A percentile compares a stretch with the other conserved stretches of the same genome.
phyloP scores from a whole-genome alignment of 1,140 invertebrate species.

The Nasonia longicornis region DNA sequence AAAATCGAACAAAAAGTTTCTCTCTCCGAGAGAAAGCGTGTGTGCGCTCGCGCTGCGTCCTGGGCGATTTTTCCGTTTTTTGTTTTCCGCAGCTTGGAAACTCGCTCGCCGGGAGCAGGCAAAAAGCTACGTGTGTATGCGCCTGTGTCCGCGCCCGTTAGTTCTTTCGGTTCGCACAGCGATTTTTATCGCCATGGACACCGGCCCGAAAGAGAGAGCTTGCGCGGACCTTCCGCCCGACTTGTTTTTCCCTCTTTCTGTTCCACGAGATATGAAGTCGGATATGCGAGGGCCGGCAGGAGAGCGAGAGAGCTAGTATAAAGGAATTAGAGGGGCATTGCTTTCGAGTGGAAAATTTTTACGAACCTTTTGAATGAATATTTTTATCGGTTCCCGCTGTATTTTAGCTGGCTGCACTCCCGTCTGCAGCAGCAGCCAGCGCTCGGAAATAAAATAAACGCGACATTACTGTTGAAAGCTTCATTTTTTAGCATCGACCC shows the following conservation, averaged over 20 bases:
- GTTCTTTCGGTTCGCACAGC: constrained; percentile 9
- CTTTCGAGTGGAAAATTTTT: constrained; percentile 10
- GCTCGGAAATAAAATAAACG: no score
- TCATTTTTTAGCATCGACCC: no score
- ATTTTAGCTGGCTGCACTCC: no score
- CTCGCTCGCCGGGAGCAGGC: background rate
- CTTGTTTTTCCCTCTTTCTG: constrained; percentile 23
- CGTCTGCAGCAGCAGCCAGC: no score
- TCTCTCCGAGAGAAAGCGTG: background rate
- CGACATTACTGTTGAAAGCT: no score
- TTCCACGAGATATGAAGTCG: constrained; percentile 17
- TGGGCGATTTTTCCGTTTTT: constrained; percentile 23
- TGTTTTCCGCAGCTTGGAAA: constrained; percentile 27
- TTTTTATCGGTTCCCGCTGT: background rate
- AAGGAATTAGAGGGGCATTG: constrained; percentile 6
- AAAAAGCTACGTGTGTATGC: constrained; percentile 12
- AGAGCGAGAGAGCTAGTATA: background rate
- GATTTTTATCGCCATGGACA: constrained; percentile 26
- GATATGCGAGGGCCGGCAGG: background rate
- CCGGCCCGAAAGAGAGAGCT: background rate
- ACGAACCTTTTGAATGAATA: constrained; percentile 26
- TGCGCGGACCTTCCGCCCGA: background rate
- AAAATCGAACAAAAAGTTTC: constrained; percentile 51
- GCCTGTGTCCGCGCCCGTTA: constrained; percentile 5
- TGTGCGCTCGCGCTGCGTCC: background rate